A percentile compares a stretch with the other conserved stretches of the same genome.
These are phyloP conservation scores for Monarcha castaneiventris DNA, from an alignment of 2,113 vertebrate species.

Conservation along the genomic window DNA sequence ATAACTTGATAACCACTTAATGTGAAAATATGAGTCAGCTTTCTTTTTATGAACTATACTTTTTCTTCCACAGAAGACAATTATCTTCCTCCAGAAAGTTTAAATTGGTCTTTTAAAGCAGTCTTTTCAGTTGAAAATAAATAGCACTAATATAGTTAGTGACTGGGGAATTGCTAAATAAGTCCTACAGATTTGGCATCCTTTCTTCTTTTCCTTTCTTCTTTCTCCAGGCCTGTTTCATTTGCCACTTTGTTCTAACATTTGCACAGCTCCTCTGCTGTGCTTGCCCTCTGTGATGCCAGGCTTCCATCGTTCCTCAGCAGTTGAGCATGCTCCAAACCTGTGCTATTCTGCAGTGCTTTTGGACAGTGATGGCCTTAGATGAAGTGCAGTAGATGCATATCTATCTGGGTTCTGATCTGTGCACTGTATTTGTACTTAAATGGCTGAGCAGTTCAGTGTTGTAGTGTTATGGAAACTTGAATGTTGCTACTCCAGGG, in stretches of 20 bases:
- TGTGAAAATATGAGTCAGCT: not conserved
- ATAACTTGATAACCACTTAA: not conserved
- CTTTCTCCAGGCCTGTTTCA: not conserved
- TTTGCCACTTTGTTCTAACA: not conserved
- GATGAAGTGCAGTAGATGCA: not conserved
- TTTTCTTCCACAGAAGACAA: not conserved
- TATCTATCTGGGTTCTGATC: not conserved
- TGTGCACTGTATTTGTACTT: not conserved
- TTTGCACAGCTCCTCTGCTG: not conserved
- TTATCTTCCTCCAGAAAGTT: not conserved
- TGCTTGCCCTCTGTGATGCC: accelerated
- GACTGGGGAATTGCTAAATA: not conserved
- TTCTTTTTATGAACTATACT: not conserved
- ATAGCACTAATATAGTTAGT: not conserved
- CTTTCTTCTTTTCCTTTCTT: not conserved
- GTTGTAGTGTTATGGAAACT: not conserved
- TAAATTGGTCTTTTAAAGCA: not conserved
- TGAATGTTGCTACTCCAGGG: not conserved
- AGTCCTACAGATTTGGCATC: not conserved
- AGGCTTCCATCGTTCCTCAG: not conserved
- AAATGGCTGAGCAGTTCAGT: not conserved
- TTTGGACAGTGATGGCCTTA: not conserved
- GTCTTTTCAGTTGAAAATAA: not conserved
- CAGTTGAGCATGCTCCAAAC: accelerated
- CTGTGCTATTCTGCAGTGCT: not conserved